These are phyloP conservation scores for Xanthia togata DNA, from an alignment of 2,888 invertebrate species.

Conservation along the genomic window DNA sequence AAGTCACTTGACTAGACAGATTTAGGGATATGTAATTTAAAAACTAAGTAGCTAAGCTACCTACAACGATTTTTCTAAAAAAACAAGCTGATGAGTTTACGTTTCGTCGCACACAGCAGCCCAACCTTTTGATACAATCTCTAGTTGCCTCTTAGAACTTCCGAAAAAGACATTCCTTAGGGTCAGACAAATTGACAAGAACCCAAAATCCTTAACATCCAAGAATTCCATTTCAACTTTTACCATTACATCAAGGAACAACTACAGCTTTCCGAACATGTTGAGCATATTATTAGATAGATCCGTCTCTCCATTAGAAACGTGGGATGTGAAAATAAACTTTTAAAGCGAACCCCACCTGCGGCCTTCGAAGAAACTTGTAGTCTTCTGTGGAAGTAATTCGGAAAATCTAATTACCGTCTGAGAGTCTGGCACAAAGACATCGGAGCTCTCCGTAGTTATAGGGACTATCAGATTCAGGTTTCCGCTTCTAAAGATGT, in stretches of 20 bases:
- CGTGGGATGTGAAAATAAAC: constrained; percentile 54
- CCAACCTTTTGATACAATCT: not conserved
- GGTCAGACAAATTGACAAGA: not conserved
- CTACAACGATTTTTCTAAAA: not conserved
- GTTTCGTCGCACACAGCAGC: not conserved
- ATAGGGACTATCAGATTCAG: constrained; percentile 32
- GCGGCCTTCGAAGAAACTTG: constrained; percentile 67
- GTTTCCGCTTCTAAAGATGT: constrained; percentile 20
- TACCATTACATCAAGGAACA: constrained; percentile 21
- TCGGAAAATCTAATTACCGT: constrained; percentile 75
- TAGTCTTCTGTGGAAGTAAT: constrained; percentile 72
- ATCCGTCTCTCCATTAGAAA: constrained; percentile 49
- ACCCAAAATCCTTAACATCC: constrained; percentile 2
- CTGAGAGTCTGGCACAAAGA: constrained; percentile 58
- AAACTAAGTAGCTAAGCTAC: too few species aligned
- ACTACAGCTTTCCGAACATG: constrained; percentile 26
- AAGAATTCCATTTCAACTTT: constrained; percentile 33
- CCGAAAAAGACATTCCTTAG: not conserved
- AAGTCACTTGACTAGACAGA: too few species aligned
- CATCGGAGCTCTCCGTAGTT: constrained; percentile 22
- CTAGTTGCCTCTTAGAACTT: not conserved
- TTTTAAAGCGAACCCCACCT: constrained; percentile 68
- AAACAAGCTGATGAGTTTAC: not conserved
- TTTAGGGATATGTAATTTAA: too few species aligned
- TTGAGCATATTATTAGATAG: constrained; percentile 53